Evolutionary conservation across 2,113 vertebrate species (phyloP), one percentile per base, ranked within the genome.

Genomic region (Neolamprologus tretocephalus): DNA sequence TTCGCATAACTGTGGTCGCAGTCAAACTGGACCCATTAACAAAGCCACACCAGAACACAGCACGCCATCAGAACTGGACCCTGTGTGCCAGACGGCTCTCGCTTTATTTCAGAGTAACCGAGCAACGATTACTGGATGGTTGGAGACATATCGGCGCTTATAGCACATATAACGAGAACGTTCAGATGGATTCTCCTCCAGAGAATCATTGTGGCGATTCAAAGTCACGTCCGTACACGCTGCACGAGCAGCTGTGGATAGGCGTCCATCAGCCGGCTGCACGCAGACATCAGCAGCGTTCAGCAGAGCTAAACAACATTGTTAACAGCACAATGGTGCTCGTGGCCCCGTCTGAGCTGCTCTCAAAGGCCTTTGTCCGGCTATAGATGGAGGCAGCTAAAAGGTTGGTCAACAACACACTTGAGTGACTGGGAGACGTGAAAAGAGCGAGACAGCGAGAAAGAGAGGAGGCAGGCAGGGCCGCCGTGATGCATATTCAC

Each of bases 401-500:
- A 91, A 91, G 90, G 85, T 53, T 84, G 83, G 88, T 68, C 80
- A 71, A 88, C 92, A 91, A 51, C 87, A 82, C 23, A 4, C 88
- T 80, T n/a, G 11, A 84, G 80, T 35, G 49, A 80, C 26, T n/a
- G 45, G 3, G 55, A 37, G 8, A 54, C 47, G 61, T 82, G 90
- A 91, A 92, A 86, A 47, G 81, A 92, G 80, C 12, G 58, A 84
- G 42, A 4, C 82, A 6, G 66, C 10, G 3, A 79, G 68, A 87
- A 55, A 86, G 61, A 54, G 81, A 82, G 61, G 33, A 84, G n/a
- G 55, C 68, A 3, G 81, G 81, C 47, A 19, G 45, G 85, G 17
- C 37, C 68, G 82, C 86, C 26, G 92, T 87, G 86, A 95, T 93
- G 94, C 94, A 97, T 97, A 97, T 97, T 97, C 96, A 97, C 91